These are phyloP conservation scores for Uropsilus gracilis DNA, from an alignment of 2,113 vertebrate genomes.

Conservation along the genomic window DNA sequence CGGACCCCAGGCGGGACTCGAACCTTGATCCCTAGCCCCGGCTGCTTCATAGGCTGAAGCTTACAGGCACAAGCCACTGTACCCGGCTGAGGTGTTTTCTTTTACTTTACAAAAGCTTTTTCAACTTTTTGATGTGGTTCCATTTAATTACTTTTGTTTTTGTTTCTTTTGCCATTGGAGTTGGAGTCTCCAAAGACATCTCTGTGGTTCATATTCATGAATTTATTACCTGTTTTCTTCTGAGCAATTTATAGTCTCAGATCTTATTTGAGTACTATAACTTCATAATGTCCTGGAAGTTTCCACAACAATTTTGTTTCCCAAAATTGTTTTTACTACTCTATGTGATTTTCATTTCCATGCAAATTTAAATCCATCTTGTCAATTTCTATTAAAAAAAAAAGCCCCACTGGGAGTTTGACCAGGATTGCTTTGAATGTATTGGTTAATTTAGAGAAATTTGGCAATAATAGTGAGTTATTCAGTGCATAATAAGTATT, in stretches of 20 bases:
- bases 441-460: not conserved
- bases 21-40: no score
- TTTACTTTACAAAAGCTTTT: not conserved
- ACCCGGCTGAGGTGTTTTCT: no score
- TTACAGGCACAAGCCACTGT: no score
- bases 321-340: no score
- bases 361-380: no score
- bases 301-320: not conserved
- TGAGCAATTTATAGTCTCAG: not conserved
- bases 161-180: not conserved
- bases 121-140: not conserved
- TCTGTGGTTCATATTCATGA: not conserved
- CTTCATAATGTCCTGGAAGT: no score
- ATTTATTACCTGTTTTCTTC: not conserved
- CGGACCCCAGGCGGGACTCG: no score
- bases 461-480: not conserved
- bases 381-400: not conserved
- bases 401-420: not conserved
- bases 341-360: no score
- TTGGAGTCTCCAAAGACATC: not conserved
- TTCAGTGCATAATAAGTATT: not conserved
- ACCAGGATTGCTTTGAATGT: not conserved
- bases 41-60: no score
- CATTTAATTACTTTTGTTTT: not conserved
- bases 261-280: not conserved